These are phyloP conservation scores for Vulpes lagopus DNA, from an alignment of 2,113 vertebrate genomes.

Conservation along the genomic window DNA sequence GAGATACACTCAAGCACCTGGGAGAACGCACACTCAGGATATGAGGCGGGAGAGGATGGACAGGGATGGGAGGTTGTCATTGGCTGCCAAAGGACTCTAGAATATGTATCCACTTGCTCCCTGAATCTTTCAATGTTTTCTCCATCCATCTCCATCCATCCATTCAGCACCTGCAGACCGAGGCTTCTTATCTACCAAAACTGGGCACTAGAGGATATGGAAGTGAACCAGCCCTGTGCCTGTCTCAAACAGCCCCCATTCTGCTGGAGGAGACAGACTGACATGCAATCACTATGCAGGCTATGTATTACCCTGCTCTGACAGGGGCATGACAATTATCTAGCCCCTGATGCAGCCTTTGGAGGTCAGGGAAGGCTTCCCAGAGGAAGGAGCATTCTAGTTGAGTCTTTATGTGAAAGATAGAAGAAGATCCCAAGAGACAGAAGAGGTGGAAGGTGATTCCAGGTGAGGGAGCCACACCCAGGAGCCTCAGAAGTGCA, in stretches of 20 bases:
- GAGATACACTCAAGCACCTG: conserved; percentile 64
- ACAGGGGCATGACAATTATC: fast-evolving
- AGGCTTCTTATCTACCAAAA: not conserved
- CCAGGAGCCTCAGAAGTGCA: not conserved
- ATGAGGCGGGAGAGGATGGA: not conserved
- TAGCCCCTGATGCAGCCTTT: not conserved
- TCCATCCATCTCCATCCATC: not conserved
- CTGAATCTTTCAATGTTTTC: not conserved
- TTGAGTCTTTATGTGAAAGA: not conserved
- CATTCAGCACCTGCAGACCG: fast-evolving
- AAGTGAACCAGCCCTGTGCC: not conserved
- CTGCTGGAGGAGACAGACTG: fast-evolving
- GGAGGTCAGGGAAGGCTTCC: not conserved
- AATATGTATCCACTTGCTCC: not conserved
- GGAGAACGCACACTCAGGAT: conserved; percentile 23
- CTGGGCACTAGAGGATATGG: not conserved
- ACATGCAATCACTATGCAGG: not conserved
- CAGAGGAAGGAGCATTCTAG: not conserved
- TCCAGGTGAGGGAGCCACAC: not conserved
- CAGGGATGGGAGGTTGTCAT: not conserved
- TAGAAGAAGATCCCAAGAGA: not conserved
- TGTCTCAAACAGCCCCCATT: not conserved
- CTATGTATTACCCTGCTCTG: not conserved
- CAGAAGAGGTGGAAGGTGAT: not conserved
- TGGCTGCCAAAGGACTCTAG: not conserved